Evolutionary conservation across 1,140 invertebrate genomes (phyloP), one percentile per base, ranked within the genome.

Genomic region (Globodera rostochiensis): DNA sequence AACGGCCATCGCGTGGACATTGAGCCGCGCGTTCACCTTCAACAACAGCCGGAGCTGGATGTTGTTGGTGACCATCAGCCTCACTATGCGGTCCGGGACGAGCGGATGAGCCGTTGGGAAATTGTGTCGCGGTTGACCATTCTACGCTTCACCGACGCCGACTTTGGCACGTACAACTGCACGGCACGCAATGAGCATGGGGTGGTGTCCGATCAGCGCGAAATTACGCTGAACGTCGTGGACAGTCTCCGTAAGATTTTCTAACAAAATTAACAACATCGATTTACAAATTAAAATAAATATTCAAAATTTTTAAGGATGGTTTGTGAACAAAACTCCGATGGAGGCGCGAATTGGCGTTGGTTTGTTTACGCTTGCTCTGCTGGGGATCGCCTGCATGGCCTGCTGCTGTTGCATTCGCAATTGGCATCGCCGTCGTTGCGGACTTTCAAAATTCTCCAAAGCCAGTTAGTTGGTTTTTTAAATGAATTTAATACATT

Each of bases 121-220:
- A 36, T 80, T 7, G 13, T 74, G 21, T 76, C 53, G 5, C 73
- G 74, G n/a, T 49, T 71, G n/a, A 80, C 47, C 57, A 74, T 64
- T 19, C 47, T 53, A 0, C 11, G 60, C n/a, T 57, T 57, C 66
- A 36, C 66, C 5, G 76, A 78, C 66, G 64, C 66, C 19, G 76
- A 78, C 67, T 74, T 19, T 36, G 79, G 80, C 6, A 21, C 57
- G 19, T 81, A 73, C 70, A 81, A 81, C 50, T 81, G 80, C 50
- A 64, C 80, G 19, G 80, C 80, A n/a, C 74, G 73, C 11, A 81
- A 81, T n/a, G 80, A 81, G n/a, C 69, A 67, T 25, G 80, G 80
- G 0, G 46, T 67, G 53, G 49, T 15, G 6, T 81, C 49, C 15
- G 80, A 79, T 21, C 60, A 81, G 36, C 47, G 64, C 13, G 57